A percentile compares a stretch with the other conserved stretches of the same genome.
These are phyloP conservation scores for Antechinus stuartii DNA, from an alignment of 2,113 vertebrate genomes.

Conservation along the genomic window DNA sequence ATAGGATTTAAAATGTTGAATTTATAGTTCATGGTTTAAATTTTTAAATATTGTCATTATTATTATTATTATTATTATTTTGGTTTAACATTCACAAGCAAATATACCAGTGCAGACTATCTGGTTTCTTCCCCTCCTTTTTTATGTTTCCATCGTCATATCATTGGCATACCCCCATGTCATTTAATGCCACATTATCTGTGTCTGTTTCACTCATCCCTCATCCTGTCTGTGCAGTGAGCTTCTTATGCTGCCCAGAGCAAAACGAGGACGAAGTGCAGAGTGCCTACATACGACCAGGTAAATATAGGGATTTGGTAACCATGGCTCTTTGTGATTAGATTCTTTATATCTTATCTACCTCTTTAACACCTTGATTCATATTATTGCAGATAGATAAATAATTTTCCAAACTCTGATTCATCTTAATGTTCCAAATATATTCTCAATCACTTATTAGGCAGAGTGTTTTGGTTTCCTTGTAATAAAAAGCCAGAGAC, in stretches of 20 bases:
- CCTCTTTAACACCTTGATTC: conserved; percentile 44
- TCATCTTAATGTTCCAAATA: conserved; percentile 25
- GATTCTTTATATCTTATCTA: conserved; percentile 59
- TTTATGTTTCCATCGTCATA: conserved; percentile 85
- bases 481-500: conserved; percentile 16
- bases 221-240: conserved; percentile 97
- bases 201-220: conserved; percentile 88
- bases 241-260: conserved; percentile 98
- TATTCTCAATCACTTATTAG: conserved; percentile 25
- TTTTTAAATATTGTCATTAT: conserved; percentile 66
- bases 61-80: conserved; percentile 37
- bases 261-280: conserved; percentile 98
- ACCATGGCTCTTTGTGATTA: conserved; percentile 72
- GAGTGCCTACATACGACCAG: conserved; percentile 99
- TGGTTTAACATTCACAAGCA: conserved; percentile 71
- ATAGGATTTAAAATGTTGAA: conserved; percentile 55
- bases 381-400: neutral
- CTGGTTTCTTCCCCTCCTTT: conserved; percentile 82
- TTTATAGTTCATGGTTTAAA: conserved; percentile 70
- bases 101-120: conserved; percentile 82
- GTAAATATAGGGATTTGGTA: conserved; percentile 89
- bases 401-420: conserved; percentile 32
- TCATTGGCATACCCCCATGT: conserved; percentile 88
- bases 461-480: neutral
- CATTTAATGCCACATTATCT: conserved; percentile 90